Evolutionary conservation across 2,888 invertebrate species (phyloP), one percentile per base, ranked within the genome.

Genomic region (Hydroisotoma schaefferi): DNA sequence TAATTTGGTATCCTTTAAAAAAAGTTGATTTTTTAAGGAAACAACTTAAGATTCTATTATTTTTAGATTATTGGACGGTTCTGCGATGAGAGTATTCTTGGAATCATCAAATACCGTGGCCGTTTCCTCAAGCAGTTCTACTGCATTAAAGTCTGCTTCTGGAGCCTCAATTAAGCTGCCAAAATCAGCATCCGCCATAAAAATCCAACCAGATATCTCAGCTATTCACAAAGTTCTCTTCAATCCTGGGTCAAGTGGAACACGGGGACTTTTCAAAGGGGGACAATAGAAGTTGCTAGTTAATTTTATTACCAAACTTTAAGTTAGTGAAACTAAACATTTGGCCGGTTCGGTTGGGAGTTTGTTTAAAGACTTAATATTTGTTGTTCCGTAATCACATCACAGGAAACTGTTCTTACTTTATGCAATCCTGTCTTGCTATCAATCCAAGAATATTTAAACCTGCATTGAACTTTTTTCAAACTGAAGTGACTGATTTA

Each of bases 61-160:
- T 28, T 26, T 1, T 18, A 68, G 67, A 61, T 61, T 73, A 75
- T 79, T 95, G 44, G 94, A 95, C 79, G 93, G 94, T 1, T 90
- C 90, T 75, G 92, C 92, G 3, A 93, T 93, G 93, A 90, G 90
- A 76, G 92, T 91, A 76, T 82, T 90, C 56, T 80, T 92, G 65
- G 90, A 91, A 6, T 88, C 88, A 75, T 83, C 83, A 73, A 81
- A 83, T 15, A 81, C 83, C 23, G 44, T 26, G 18, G 28, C 61
- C 12, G 48, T 55, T n/a, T 53, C 44, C 18, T 52, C 57, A 20
- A 57, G 53, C 6, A 59, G 62, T 20, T 65, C 68, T 2, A 69
- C 69, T 23, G 59, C 65, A 2, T 57, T 72, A 1, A 72, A 72
- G 57, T 72, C 72, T 28, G 72, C 72, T 22, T 64, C 69, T 10